A percentile compares a stretch with the other conserved stretches of the same genome.
phyloP scores from a whole-genome alignment of 1,140 invertebrate species.

The Musca domestica region DNA sequence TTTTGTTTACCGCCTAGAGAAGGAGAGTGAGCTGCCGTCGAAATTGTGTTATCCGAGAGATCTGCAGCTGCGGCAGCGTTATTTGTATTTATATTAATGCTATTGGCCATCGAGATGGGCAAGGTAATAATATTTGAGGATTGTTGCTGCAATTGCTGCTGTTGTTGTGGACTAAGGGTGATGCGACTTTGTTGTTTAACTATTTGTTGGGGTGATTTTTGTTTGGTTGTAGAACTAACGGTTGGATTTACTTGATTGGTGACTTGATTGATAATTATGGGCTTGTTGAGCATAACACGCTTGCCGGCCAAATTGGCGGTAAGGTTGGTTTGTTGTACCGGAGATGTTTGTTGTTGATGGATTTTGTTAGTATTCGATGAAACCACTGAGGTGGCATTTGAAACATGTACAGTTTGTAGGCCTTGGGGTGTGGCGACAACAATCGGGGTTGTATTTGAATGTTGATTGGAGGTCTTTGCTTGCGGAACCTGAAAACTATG shows the following conservation, averaged over 20 bases:
- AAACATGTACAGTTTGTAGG: slow-evolving; percentile 50
- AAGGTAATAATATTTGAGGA: slow-evolving; percentile 3
- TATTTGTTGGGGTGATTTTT: slow-evolving; percentile 20
- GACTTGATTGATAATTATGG: slow-evolving; percentile 31
- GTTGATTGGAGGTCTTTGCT: background rate
- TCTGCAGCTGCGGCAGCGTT: background rate
- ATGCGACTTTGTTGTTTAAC: slow-evolving; percentile 30
- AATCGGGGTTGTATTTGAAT: slow-evolving; percentile 37
- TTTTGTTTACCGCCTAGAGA: background rate
- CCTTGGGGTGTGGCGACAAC: slow-evolving; percentile 48
- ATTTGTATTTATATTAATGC: background rate
- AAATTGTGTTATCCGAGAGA: background rate
- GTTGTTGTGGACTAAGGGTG: slow-evolving; percentile 31
- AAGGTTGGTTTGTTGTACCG: slow-evolving; percentile 4
- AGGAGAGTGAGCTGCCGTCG: background rate
- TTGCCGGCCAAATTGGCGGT: slow-evolving; percentile 26
- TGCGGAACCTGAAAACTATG: slow-evolving; percentile 23
- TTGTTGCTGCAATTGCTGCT: background rate
- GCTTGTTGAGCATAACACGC: slow-evolving; percentile 36
- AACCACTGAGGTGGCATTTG: slow-evolving; percentile 36
- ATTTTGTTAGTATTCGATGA: background rate
- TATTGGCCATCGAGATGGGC: slow-evolving; percentile 8
- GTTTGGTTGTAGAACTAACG: slow-evolving; percentile 6
- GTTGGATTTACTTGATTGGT: background rate
- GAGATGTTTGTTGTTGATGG: background rate